Conservation (phyloP, 92 coral and sea anemone genomes). For the Isaurus tuberculatus region DNA sequence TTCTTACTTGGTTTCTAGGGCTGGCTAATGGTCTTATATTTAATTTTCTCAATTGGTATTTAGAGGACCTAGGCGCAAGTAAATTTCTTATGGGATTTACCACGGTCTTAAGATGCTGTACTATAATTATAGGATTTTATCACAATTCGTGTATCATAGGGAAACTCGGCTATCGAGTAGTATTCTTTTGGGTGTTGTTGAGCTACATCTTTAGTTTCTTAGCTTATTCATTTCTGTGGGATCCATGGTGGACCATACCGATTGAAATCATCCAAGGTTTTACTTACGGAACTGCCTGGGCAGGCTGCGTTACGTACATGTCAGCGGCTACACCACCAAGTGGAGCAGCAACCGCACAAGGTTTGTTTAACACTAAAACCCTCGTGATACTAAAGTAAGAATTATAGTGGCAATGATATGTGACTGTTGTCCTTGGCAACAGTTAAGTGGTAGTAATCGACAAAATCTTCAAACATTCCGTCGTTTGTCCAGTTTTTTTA, state of each 20-base stretch:
- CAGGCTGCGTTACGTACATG: constrained; percentile 90
- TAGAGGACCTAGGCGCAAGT: constrained; percentile 94
- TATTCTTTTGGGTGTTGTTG: constrained; percentile 65
- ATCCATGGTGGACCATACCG: constrained; percentile 91
- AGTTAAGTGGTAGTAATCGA: too few species aligned
- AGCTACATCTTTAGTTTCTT: constrained; percentile 78
- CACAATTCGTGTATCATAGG: constrained; percentile 75
- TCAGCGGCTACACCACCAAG: constrained; percentile 94
- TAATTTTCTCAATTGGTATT: constrained; percentile 93
- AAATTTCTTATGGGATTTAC: constrained; percentile 89
- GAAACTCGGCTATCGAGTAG: constrained; percentile 66
- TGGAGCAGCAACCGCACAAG: constrained; percentile 99
- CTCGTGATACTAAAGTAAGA: neutral
- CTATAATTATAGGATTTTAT: constrained; percentile 78
- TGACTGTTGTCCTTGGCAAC: too few species aligned
- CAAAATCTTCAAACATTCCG: too few species aligned
- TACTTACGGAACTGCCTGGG: constrained; percentile 92
- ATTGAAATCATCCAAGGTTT: constrained; percentile 89
- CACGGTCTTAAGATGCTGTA: constrained; percentile 71
- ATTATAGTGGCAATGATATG: neutral
- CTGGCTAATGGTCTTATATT: constrained; percentile 86
- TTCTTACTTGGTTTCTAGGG: constrained; percentile 88
- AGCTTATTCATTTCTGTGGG: constrained; percentile 76
- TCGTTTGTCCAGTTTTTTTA: too few species aligned
- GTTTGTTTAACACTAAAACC: constrained; percentile 41